Percentiles rank a stretch among this genome's conserved stretches.
These are phyloP conservation scores for Eilema depressum DNA, from an alignment of 2,888 invertebrate species.

Conservation along the genomic window DNA sequence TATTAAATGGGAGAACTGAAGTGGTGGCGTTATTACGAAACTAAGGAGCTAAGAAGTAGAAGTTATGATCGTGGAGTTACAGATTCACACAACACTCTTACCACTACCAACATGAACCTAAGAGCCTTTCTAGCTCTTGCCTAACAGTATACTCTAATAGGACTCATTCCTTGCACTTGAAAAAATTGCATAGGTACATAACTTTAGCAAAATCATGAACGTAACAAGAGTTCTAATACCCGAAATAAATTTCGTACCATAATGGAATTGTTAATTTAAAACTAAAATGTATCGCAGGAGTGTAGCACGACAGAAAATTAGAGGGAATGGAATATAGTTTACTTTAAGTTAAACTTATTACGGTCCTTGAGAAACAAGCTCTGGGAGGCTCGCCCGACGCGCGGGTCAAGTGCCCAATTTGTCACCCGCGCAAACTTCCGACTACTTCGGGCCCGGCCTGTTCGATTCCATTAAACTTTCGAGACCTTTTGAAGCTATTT, in stretches of 20 bases:
- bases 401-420: conserved; percentile 87
- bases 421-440: conserved; percentile 86
- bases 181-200: neutral
- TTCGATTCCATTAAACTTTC: conserved; percentile 87
- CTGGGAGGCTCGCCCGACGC: conserved; percentile 77
- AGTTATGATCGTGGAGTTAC: neutral
- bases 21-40: neutral
- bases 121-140: neutral
- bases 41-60: neutral
- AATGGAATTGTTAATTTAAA: conserved; percentile 70
- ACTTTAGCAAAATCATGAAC: neutral
- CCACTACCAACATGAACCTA: neutral
- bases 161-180: neutral
- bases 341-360: conserved; percentile 87
- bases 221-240: conserved; percentile 34
- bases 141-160: neutral
- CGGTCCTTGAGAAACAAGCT: conserved; percentile 84
- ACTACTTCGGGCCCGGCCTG: conserved; percentile 77
- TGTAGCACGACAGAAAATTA: conserved; percentile 79
- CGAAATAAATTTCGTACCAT: conserved; percentile 48
- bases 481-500: conserved; percentile 85
- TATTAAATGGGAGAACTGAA: conserved; percentile 22
- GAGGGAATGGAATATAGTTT: conserved; percentile 86
- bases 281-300: conserved; percentile 72
- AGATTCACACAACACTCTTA: neutral